Evolutionary conservation across 2,888 invertebrate genomes (phyloP), one percentile per base, ranked within the genome.

Genomic region (Acleris sparsana): DNA sequence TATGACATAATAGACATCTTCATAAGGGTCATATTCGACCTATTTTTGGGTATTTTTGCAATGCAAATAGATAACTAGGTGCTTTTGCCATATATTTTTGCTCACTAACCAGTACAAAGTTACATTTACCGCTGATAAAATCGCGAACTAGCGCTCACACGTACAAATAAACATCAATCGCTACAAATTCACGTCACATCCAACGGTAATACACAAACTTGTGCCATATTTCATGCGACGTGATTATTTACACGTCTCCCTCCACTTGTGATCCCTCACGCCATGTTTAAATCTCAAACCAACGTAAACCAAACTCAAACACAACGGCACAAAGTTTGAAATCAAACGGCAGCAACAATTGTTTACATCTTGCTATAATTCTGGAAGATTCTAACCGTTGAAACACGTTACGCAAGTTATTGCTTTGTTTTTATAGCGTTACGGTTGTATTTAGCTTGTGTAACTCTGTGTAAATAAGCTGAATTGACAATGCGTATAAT

Each of bases 311-410:
- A n/a, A 55, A n/a, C 29, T 29, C 55, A 60, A 16, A 0, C 0
- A 2, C 5, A 1, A 13, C 1, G 0, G 0, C 0, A n/a, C 43
- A 55, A 43, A 60, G 20, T 29, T 2, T 0, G n/a, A 51, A 60
- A 44, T 53, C 25, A 4, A 60, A 43, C 9, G 49, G 18, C 22
- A 7, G 29, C 29, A 29, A 3, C 33, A 20, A 49, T 55, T 65
- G 64, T 65, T 65, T 65, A 65, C 64, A 55, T 65, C 48, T n/a
- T 29, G 18, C 25, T 13, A 17, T 20, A 18, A 20, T 57, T 49
- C 20, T 55, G 11, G 59, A 53, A 59, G 49, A 49, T 2, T 25
- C 20, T 44, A 55, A 51, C 11, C 49, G 39, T 17, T 20, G 11
- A 13, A 11, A 11, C 11, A 16, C 6, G 16, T 6, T n/a, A 43